Percentiles rank a stretch among this genome's conserved stretches.
Conservation (phyloP, 2,797 vertebrate genomes). For the Caiman crocodilus region DNA sequence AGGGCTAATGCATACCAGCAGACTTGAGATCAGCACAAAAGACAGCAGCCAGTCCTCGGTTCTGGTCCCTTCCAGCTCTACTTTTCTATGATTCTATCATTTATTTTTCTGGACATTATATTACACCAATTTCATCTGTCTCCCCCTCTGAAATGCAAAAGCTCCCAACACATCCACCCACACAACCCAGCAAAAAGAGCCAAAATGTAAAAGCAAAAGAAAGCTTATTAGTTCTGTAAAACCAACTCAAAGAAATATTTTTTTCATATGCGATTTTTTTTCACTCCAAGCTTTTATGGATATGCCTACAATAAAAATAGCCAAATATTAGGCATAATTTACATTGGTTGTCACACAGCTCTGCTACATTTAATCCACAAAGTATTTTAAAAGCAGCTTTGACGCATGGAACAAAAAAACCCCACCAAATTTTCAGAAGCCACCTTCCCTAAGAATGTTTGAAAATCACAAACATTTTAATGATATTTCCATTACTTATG, state of each 20-base stretch:
- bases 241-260: neutral
- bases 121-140: neutral
- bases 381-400: neutral
- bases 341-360: neutral
- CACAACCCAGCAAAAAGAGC: neutral
- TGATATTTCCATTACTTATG: slow-evolving; percentile 6
- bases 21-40: too few relatives aligned
- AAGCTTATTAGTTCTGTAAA: neutral
- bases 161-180: neutral
- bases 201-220: neutral
- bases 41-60: too few relatives aligned
- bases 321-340: neutral
- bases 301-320: neutral
- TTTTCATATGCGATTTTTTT: neutral
- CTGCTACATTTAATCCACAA: slow-evolving; percentile 1
- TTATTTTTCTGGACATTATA: neutral
- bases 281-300: neutral
- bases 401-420: neutral
- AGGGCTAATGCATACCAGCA: too few relatives aligned
- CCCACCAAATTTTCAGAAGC: neutral
- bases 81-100: neutral
- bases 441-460: neutral
- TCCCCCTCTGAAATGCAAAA: neutral
- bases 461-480: neutral
- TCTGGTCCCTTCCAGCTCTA: too few relatives aligned